Evolutionary conservation across 2,888 invertebrate genomes (phyloP).

Genomic region (Metellina segmentata): DNA sequence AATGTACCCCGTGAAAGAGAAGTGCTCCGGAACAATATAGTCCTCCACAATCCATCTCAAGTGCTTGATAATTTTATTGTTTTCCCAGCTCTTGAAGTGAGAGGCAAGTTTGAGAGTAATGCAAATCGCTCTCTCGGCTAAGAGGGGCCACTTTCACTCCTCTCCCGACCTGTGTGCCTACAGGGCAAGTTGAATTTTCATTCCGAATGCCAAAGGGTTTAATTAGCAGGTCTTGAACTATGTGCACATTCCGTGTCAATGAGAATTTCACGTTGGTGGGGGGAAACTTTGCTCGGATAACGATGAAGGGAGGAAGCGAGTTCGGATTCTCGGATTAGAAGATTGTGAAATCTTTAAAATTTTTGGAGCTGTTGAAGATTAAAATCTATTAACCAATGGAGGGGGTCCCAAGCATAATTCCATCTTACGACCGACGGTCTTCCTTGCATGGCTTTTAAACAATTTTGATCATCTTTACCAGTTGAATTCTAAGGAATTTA

Average conservation of each 20-base stretch:
- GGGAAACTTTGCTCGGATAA: too few species aligned
- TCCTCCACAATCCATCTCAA: neutral
- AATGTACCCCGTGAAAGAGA: neutral
- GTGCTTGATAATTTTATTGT: slow-evolving; percentile 24
- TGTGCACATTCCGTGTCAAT: slow-evolving; percentile 37
- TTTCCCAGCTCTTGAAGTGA: neutral
- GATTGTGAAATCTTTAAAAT: too few species aligned
- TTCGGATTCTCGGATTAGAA: too few species aligned
- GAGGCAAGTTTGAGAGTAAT: slow-evolving; percentile 38
- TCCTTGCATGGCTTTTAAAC: too few species aligned
- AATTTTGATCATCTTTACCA: too few species aligned
- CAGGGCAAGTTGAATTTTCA: slow-evolving; percentile 16
- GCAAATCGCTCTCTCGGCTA: slow-evolving; percentile 18
- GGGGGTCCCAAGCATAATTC: too few species aligned
- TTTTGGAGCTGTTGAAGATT: too few species aligned
- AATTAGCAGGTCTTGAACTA: slow-evolving; percentile 24
- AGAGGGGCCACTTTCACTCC: neutral
- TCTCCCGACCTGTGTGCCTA: neutral
- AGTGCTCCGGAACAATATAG: neutral
- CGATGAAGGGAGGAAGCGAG: too few species aligned
- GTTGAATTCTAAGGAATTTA: too few species aligned
- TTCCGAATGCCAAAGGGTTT: slow-evolving; percentile 10
- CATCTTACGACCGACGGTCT: too few species aligned
- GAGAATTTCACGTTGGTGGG: slow-evolving; percentile 7
- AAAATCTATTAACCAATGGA: too few species aligned